Conservation (phyloP, 2,888 invertebrate genomes). For the Lasioglossum vierecki region DNA sequence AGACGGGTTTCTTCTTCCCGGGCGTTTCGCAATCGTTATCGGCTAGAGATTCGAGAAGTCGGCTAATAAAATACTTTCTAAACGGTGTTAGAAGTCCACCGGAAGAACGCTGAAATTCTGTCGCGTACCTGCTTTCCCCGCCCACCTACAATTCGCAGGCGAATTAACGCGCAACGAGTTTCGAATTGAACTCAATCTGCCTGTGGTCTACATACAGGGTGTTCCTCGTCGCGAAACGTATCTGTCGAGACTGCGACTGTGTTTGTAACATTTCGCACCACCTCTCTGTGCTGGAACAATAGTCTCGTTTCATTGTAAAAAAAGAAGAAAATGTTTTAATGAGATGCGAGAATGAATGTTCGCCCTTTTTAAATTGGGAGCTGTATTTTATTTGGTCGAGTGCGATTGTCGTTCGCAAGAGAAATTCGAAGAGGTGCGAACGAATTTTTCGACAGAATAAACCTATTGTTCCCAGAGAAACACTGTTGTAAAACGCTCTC, state of each 20-base stretch:
- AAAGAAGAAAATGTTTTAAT: background rate
- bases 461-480: background rate
- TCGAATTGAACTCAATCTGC: background rate
- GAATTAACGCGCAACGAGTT: background rate
- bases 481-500: background rate
- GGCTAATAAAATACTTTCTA: conserved; percentile 54
- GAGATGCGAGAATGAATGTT: background rate
- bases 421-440: background rate
- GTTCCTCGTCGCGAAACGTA: background rate
- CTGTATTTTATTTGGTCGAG: background rate
- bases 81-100: conserved; percentile 35
- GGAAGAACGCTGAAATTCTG: conserved; percentile 39
- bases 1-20: background rate
- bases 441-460: background rate
- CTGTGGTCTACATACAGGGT: background rate
- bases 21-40: background rate
- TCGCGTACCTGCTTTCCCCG: conserved; percentile 25
- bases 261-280: background rate
- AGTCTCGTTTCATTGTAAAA: background rate
- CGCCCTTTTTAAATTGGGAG: background rate
- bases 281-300: background rate
- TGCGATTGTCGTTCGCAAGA: background rate
- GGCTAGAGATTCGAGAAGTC: background rate
- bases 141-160: background rate
- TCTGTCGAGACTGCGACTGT: too few relatives aligned